A percentile compares a stretch with the other conserved stretches of the same genome.
Conservation (phyloP, 2,113 vertebrate species). For the Rhombomys opimus region DNA sequence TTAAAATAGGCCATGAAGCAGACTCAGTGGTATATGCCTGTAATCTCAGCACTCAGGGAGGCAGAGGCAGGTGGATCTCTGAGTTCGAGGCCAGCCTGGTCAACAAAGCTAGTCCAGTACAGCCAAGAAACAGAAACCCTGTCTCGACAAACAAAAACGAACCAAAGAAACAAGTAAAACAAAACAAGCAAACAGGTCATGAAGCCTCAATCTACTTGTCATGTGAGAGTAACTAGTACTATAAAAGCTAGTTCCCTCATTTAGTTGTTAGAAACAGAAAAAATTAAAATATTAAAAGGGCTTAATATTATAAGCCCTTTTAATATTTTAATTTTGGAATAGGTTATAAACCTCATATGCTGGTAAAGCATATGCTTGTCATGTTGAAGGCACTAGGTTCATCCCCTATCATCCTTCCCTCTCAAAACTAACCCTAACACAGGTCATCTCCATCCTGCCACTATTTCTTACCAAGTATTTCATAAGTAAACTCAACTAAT, state of each 20-base stretch:
- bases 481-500: background rate
- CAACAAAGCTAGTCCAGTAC: no score
- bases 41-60: no score
- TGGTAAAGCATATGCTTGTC: background rate
- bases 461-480: background rate
- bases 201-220: background rate
- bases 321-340: no score
- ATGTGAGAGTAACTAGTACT: background rate
- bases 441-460: background rate
- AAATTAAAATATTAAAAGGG: background rate
- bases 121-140: no score
- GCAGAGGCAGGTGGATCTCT: no score
- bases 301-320: no score
- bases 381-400: background rate
- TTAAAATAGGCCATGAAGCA: background rate
- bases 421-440: background rate
- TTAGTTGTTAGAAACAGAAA: slow-evolving; percentile 40
- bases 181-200: background rate
- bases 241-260: background rate
- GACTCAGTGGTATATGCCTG: no score
- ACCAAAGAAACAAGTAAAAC: no score
- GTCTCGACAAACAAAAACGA: no score
- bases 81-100: no score
- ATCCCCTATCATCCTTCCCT: background rate
- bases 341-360: no score